Percentiles rank a stretch among this genome's conserved stretches.
These are phyloP conservation scores for Echinarachnius parma DNA, from an alignment of 53 echinoderm and acorn worm species.

Conservation along the genomic window DNA sequence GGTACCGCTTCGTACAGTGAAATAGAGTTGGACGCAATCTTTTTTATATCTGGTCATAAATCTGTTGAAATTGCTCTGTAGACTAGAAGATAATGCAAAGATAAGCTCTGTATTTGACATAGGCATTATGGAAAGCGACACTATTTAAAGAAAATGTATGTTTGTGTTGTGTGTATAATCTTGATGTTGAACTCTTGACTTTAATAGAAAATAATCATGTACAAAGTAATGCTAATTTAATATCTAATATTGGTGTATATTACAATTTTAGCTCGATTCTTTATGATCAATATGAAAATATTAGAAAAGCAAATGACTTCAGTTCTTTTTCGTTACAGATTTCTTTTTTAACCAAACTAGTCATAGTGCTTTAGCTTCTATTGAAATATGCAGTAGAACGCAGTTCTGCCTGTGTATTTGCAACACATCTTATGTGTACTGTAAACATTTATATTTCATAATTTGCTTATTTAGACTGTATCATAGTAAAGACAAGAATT, in stretches of 20 bases:
- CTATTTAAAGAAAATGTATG: constrained; percentile 33
- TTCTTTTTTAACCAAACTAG: too few species aligned
- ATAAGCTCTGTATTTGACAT: constrained; percentile 24
- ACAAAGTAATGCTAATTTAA: constrained; percentile 51
- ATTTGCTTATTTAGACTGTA: constrained; percentile 41
- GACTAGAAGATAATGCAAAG: too few species aligned
- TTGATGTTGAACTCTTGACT: constrained; percentile 8
- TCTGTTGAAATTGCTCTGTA: too few species aligned
- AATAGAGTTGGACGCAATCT: too few species aligned
- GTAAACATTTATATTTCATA: constrained; percentile 34
- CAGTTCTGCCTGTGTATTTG: neutral
- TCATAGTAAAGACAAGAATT: constrained; percentile 26
- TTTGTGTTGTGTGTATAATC: constrained; percentile 41
- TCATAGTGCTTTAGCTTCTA: constrained; percentile 25
- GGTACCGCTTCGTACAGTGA: too few species aligned
- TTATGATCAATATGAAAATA: constrained; percentile 25
- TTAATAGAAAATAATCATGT: constrained; percentile 35
- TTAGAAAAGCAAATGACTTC: constrained; percentile 11
- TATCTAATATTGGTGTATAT: constrained; percentile 43
- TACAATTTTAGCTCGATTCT: constrained; percentile 32
- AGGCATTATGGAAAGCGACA: constrained; percentile 14
- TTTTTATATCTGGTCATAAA: too few species aligned
- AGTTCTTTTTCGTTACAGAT: constrained; percentile 9
- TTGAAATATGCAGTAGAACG: constrained; percentile 32
- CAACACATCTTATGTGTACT: constrained; percentile 11